phyloP scores from a whole-genome alignment of 2,888 invertebrate genomes.

The Pseudococcus longispinus region DNA sequence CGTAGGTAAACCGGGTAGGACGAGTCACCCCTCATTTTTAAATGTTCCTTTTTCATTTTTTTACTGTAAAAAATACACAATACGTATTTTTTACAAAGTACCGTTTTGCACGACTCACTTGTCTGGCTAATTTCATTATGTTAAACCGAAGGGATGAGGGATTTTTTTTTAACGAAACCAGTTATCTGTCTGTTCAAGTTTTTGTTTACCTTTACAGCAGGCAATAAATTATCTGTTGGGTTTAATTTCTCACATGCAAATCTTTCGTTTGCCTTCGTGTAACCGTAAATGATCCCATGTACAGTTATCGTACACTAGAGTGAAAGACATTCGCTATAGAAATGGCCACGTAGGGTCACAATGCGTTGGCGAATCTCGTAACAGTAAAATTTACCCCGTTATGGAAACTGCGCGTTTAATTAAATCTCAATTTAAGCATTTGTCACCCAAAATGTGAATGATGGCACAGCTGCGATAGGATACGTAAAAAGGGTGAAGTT shows the following conservation, averaged over 20 bases:
- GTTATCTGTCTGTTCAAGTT: not conserved
- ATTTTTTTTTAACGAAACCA: not conserved
- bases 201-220: not conserved
- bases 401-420: not conserved
- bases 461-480: not conserved
- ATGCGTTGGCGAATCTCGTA: not conserved
- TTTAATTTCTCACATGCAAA: not conserved
- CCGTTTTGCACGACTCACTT: not conserved
- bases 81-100: not conserved
- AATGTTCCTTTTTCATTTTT: no score
- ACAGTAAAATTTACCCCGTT: not conserved
- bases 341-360: not conserved
- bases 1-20: not conserved
- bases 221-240: not conserved
- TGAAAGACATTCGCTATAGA: not conserved
- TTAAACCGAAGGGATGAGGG: not conserved
- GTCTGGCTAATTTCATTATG: slow-evolving; percentile 11
- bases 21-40: not conserved
- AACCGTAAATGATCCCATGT: not conserved
- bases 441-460: not conserved
- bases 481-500: not conserved
- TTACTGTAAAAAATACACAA: not conserved
- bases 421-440: not conserved
- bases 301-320: not conserved
- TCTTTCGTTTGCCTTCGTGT: not conserved